These are phyloP conservation scores for Merodon equestris DNA, from an alignment of 2,888 invertebrate species.

Conservation along the genomic window DNA sequence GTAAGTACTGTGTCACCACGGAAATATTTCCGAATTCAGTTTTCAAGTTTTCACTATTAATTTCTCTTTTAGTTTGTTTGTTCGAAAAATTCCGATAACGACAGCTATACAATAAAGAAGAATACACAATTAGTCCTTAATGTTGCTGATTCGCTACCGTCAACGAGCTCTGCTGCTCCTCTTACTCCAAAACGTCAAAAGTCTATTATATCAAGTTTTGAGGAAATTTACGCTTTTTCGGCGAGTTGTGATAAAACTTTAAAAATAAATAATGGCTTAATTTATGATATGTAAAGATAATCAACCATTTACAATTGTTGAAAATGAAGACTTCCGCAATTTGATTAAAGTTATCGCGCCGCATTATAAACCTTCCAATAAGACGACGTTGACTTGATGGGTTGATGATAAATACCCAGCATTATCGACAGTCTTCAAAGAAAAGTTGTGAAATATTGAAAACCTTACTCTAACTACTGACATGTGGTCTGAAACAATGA, in stretches of 20 bases:
- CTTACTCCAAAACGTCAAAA: background rate
- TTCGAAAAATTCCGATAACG: no score
- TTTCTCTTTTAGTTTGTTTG: no score
- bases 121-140: background rate
- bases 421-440: slow-evolving; percentile 38
- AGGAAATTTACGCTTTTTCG: slow-evolving; percentile 32
- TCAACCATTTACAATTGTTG: slow-evolving; percentile 25
- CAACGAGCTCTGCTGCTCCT: no score
- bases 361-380: slow-evolving; percentile 30
- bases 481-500: slow-evolving; percentile 45
- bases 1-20: no score
- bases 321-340: no score
- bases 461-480: slow-evolving; percentile 49
- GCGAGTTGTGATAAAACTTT: slow-evolving; percentile 34
- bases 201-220: slow-evolving; percentile 36
- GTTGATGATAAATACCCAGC: slow-evolving; percentile 47
- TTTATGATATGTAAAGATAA: slow-evolving; percentile 37
- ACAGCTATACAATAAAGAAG: no score
- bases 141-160: background rate
- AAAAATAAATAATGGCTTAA: slow-evolving; percentile 28
- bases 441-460: slow-evolving; percentile 37
- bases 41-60: no score
- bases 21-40: no score
- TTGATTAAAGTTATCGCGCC: slow-evolving; percentile 17
- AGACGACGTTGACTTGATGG: slow-evolving; percentile 32